A percentile compares a stretch with the other conserved stretches of the same genome.
phyloP scores from a whole-genome alignment of 1,140 invertebrate genomes.

The Wiebesia pumilae region DNA sequence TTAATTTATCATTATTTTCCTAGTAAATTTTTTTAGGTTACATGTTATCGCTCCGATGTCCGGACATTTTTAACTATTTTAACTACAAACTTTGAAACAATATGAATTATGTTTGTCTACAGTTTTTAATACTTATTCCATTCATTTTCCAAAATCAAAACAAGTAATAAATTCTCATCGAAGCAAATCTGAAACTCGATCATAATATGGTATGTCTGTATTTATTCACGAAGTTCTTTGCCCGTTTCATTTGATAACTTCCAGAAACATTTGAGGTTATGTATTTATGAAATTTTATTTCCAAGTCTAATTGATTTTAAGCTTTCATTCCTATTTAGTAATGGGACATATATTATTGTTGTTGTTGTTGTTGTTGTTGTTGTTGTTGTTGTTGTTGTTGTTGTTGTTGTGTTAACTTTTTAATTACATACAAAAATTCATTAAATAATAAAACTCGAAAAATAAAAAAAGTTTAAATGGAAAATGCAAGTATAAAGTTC shows the following conservation, averaged over 20 bases:
- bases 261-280: conserved; percentile 3
- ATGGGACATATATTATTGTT: background rate
- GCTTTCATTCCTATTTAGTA: background rate
- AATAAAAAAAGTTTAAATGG: too few species aligned
- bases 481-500: too few species aligned
- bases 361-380: too few species aligned
- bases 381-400: too few species aligned
- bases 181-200: background rate
- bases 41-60: background rate
- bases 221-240: background rate
- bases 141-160: background rate
- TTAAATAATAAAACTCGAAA: background rate
- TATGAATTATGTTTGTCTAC: background rate
- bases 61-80: background rate
- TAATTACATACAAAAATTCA: background rate
- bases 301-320: background rate
- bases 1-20: background rate
- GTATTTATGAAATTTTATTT: background rate
- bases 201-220: background rate
- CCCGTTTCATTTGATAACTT: background rate
- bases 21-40: background rate
- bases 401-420: background rate
- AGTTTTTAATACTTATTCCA: background rate
- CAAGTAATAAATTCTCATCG: background rate
- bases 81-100: background rate